A percentile compares a stretch with the other conserved stretches of the same genome.
phyloP scores from a whole-genome alignment of 2,888 invertebrate genomes.

The Calameuta idolon region DNA sequence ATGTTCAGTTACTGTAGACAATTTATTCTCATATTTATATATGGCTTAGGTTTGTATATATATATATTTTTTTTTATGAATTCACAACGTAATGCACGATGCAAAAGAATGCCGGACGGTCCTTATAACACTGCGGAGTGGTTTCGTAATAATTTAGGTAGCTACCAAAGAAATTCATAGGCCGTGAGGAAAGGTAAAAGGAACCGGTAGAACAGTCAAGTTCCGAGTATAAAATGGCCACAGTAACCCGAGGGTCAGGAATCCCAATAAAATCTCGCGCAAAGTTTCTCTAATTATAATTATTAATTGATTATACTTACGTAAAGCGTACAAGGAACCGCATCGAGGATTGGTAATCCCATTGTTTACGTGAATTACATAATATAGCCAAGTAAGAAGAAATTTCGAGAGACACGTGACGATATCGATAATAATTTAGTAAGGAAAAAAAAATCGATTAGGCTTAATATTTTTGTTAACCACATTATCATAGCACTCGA shows the following conservation, averaged over 20 bases:
- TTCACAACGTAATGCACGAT: background rate
- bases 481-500: background rate
- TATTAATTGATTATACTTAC: slow-evolving; percentile 40
- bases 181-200: background rate
- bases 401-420: background rate
- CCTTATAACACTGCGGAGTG: background rate
- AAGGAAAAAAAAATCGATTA: background rate
- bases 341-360: slow-evolving; percentile 9
- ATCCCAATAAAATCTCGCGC: slow-evolving; percentile 41
- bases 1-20: too few relatives aligned
- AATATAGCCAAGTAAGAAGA: background rate
- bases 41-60: background rate
- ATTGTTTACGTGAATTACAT: slow-evolving; percentile 7
- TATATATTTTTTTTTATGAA: background rate
- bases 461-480: background rate
- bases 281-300: slow-evolving; percentile 47
- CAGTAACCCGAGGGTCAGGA: slow-evolving; percentile 40
- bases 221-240: slow-evolving; percentile 9
- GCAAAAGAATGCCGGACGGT: too few relatives aligned
- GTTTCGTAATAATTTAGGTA: background rate
- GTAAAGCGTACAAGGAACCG: slow-evolving; percentile 18
- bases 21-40: background rate
- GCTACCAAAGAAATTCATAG: background rate
- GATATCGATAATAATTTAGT: background rate
- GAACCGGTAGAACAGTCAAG: background rate